These are phyloP conservation scores for Rhabdophis nuchalis DNA, from an alignment of 2,797 vertebrate species.

Conservation along the genomic window DNA sequence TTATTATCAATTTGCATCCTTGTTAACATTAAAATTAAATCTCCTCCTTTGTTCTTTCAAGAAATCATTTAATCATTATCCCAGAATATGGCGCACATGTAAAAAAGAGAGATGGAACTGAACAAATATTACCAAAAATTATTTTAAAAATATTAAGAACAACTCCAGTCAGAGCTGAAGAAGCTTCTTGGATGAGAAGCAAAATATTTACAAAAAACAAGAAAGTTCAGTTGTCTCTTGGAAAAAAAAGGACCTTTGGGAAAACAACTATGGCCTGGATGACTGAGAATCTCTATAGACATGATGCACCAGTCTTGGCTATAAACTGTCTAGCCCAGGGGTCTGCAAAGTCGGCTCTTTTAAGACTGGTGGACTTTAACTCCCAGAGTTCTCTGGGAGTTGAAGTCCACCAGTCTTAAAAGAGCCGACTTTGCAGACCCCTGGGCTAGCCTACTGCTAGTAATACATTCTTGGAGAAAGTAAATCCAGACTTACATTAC, in stretches of 20 bases:
- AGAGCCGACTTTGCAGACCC: too few species aligned
- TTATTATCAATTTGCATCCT: not conserved
- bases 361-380: too few species aligned
- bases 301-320: not conserved
- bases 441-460: not conserved
- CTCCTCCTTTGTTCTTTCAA: not conserved
- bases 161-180: too few species aligned
- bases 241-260: not conserved
- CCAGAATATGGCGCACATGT: not conserved
- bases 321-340: not conserved
- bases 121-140: not conserved
- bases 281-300: not conserved
- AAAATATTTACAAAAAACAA: not conserved
- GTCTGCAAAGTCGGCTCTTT: too few species aligned
- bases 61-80: not conserved
- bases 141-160: not conserved
- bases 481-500: conserved; percentile 73
- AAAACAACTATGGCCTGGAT: not conserved
- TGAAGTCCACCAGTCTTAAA: too few species aligned
- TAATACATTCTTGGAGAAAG: not conserved
- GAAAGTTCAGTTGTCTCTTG: not conserved
- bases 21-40: not conserved
- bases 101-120: not conserved
- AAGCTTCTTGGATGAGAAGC: not conserved
- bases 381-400: too few species aligned